Evolutionary conservation across 2,888 invertebrate genomes (phyloP), one percentile per base, ranked within the genome.

Genomic region (Rotaria socialis): DNA sequence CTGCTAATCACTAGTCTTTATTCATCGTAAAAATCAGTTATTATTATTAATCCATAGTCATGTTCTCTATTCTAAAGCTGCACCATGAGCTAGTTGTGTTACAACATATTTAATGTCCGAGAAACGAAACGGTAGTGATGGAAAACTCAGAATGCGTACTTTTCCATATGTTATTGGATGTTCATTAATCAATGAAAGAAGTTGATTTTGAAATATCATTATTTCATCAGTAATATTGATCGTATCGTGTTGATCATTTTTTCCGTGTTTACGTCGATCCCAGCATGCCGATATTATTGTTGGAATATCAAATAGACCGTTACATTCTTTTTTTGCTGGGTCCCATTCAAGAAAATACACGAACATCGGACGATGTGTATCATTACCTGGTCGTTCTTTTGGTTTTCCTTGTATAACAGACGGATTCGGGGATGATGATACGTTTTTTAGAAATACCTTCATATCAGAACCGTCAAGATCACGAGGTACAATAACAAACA

Each of bases 291-390:
- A 60, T 11, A 60, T 60, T 60, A 60, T 60, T 16, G 60, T 60
- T 60, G 60, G 60, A 60, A 60, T 60, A 24, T 60, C 60, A 60
- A 60, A 60, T 60, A 60, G 60, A 60, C 60, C 60, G 60, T 60
- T 2, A n/a, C 60, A 60, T 27, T 60, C 60, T 27, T 60, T 60
- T 60, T 16, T 60, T 27, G 24, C 11, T 27, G 60, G 6, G 11
- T 60, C 14, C 24, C 60, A 60, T 27, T 60, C 60, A 14, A 60
- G 60, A 14, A 60, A 60, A 27, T 60, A 60, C n/a, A 60, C 60
- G 27, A 60, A 60, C 60, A 60, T 60, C n/a, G 60, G 60, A 24
- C 60, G 60, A 60, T 60, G 60, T 60, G 60, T 60, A 60, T 60
- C 60, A 27, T 60, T 60, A 14, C 60, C 60, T n/a, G 60, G 60